A percentile compares a stretch with the other conserved stretches of the same genome.
These are phyloP conservation scores for Coregonus clupeaformis DNA, from an alignment of 2,113 vertebrate genomes.

Conservation along the genomic window DNA sequence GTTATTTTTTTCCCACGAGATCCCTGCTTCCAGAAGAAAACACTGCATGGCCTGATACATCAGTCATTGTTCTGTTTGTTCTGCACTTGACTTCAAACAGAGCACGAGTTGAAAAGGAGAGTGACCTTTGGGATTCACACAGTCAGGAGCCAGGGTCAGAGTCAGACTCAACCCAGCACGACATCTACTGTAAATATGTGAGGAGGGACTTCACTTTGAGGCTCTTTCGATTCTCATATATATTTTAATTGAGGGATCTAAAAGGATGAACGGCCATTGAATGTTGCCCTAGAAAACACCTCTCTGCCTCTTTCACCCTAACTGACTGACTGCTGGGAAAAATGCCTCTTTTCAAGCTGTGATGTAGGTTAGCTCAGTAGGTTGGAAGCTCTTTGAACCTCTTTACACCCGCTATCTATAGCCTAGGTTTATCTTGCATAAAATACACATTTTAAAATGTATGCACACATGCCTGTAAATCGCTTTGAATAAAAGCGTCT, in stretches of 20 bases:
- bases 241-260: neutral
- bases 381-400: neutral
- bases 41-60: neutral
- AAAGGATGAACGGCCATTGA: neutral
- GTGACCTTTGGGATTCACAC: conserved; percentile 20
- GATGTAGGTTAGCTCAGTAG: neutral
- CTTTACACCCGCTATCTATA: conserved; percentile 15
- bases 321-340: conserved; percentile 24
- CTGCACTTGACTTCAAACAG: conserved; percentile 21
- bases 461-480: conserved; percentile 9
- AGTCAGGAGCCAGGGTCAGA: neutral
- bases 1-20: conserved; percentile 8
- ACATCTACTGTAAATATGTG: neutral
- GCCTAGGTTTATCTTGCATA: neutral
- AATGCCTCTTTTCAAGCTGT: neutral
- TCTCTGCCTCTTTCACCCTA: neutral
- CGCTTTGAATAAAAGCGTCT: neutral
- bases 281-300: neutral
- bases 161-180: neutral
- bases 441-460: conserved; percentile 28
- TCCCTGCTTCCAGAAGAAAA: conserved; percentile 4
- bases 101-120: conserved; percentile 8
- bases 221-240: neutral
- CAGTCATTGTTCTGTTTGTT: conserved; percentile 25
- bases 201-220: neutral